Conservation (phyloP, 1,140 invertebrate species). For the Diprion similis region DNA sequence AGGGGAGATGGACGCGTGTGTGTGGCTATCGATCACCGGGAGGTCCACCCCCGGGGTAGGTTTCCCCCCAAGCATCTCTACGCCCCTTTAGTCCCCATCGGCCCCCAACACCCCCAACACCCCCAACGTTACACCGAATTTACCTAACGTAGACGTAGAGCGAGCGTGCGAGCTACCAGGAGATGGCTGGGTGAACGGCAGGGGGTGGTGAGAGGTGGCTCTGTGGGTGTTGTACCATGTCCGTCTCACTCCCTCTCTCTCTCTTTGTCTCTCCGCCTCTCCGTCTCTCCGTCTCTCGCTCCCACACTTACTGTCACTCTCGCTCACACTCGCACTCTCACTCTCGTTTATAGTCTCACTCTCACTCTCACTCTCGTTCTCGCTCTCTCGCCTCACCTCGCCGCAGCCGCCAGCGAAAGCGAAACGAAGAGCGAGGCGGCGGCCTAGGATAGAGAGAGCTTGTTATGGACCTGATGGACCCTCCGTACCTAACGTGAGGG, state of each 20-base stretch:
- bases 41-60: slow-evolving; percentile 41
- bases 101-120: slow-evolving; percentile 14
- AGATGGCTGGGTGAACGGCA: background rate
- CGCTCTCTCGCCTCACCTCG: slow-evolving; percentile 3
- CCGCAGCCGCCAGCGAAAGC: background rate
- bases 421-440: slow-evolving; percentile 11
- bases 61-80: slow-evolving; percentile 36
- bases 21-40: slow-evolving; percentile 49
- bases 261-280: slow-evolving; percentile 3
- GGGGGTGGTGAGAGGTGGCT: background rate
- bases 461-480: slow-evolving; percentile 41
- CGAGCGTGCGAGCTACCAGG: background rate
- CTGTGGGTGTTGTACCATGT: background rate
- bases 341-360: background rate
- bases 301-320: slow-evolving; percentile 20
- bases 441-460: slow-evolving; percentile 36
- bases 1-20: slow-evolving; percentile 40
- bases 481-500: slow-evolving; percentile 29
- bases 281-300: slow-evolving; percentile 9
- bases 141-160: slow-evolving; percentile 18
- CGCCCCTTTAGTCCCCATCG: slow-evolving; percentile 20
- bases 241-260: slow-evolving; percentile 15
- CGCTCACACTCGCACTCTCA: slow-evolving; percentile 30
- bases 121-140: slow-evolving; percentile 17
- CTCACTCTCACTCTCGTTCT: background rate